These are phyloP conservation scores for Podargus strigoides DNA, from an alignment of 2,797 vertebrate species.

Conservation along the genomic window DNA sequence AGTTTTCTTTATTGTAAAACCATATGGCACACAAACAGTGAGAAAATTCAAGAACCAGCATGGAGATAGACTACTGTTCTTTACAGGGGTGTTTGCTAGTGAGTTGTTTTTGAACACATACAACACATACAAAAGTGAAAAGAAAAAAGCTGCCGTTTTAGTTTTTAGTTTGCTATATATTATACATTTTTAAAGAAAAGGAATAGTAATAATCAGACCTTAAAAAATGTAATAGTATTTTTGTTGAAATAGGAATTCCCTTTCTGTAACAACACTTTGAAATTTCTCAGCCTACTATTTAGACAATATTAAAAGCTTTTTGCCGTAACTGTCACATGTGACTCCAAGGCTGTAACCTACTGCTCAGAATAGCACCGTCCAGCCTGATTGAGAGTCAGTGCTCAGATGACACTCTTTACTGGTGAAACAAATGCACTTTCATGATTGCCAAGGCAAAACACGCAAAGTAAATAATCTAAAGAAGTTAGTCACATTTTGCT, in stretches of 20 bases:
- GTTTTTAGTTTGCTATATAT: not conserved
- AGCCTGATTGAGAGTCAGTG: not conserved
- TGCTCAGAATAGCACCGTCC: not conserved
- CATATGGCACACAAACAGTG: not conserved
- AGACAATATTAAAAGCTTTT: not conserved
- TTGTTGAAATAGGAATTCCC: not conserved
- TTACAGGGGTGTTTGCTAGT: not conserved
- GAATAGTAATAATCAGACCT: not conserved
- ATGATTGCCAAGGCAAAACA: not conserved
- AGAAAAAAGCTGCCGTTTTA: not conserved
- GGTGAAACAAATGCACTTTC: not conserved
- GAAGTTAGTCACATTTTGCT: not conserved
- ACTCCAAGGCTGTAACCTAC: not conserved
- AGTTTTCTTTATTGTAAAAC: not conserved
- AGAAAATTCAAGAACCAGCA: conserved; percentile 7
- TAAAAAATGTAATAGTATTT: not conserved
- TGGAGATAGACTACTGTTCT: not conserved
- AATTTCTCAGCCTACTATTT: not conserved
- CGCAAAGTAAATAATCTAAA: not conserved
- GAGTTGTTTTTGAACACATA: not conserved
- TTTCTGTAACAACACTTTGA: not conserved
- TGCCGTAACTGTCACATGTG: not conserved
- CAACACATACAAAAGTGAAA: not conserved
- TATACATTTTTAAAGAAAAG: not conserved
- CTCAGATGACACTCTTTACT: not conserved